phyloP scores from a whole-genome alignment of 2,113 vertebrate genomes.

The Marcusenius ussheri region DNA sequence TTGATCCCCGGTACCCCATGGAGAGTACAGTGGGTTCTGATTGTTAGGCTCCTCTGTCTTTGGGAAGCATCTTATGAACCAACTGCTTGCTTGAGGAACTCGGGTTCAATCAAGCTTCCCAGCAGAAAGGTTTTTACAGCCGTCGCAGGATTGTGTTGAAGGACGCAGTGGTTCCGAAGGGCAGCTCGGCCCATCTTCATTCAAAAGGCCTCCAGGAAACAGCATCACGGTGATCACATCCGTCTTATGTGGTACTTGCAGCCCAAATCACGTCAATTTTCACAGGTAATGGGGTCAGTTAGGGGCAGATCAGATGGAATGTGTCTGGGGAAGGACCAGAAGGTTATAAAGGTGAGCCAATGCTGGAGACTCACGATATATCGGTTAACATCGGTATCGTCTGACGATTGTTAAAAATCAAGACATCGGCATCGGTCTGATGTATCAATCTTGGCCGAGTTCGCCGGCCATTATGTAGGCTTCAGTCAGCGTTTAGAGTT shows the following conservation, averaged over 20 bases:
- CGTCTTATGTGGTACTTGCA: not conserved
- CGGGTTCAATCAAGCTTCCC: not conserved
- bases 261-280: not conserved
- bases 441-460: not conserved
- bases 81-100: not conserved
- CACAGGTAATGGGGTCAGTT: not conserved
- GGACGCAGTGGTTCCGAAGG: not conserved
- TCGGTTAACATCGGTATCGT: not conserved
- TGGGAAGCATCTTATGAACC: not conserved
- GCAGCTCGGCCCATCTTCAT: not conserved
- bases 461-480: not conserved
- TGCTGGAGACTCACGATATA: not conserved
- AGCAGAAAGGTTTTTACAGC: not conserved
- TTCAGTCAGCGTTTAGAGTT: not conserved
- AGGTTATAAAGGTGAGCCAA: not conserved
- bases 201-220: not conserved
- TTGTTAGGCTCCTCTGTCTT: not conserved
- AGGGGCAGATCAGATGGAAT: not conserved
- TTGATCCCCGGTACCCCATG: conserved; percentile 30
- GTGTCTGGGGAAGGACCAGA: not conserved
- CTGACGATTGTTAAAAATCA: not conserved
- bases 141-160: not conserved
- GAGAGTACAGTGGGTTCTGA: conserved; percentile 34
- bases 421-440: not conserved
- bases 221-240: not conserved